Conservation (phyloP, 1,140 invertebrate species). For the Plodia interpunctella region DNA sequence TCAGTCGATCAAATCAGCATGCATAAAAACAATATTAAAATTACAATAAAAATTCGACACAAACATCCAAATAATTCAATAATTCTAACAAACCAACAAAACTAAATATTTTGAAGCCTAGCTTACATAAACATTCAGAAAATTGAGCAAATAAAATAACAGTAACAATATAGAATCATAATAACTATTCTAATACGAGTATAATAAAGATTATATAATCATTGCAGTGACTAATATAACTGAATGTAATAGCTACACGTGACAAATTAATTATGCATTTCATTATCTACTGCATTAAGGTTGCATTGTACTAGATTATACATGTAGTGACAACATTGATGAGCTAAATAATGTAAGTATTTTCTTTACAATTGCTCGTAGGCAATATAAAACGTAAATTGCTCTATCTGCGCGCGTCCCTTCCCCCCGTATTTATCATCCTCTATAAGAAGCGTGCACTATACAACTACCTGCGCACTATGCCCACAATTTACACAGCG, state of each 20-base stretch:
- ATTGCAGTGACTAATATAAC: slow-evolving; percentile 49
- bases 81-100: slow-evolving; percentile 43
- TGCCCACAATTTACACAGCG: slow-evolving; percentile 17
- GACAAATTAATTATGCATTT: slow-evolving; percentile 43
- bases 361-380: slow-evolving; percentile 48
- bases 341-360: slow-evolving; percentile 46
- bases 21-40: background rate
- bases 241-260: slow-evolving; percentile 52
- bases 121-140: slow-evolving; percentile 66
- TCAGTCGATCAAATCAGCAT: too few relatives aligned
- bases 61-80: slow-evolving; percentile 19
- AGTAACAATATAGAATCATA: slow-evolving; percentile 56
- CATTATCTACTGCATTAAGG: slow-evolving; percentile 38
- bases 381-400: slow-evolving; percentile 19
- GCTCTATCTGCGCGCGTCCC: background rate
- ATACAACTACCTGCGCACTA: slow-evolving; percentile 31
- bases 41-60: slow-evolving; percentile 8
- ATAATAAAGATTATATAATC: slow-evolving; percentile 53
- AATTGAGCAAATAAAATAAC: slow-evolving; percentile 76
- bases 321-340: slow-evolving; percentile 56
- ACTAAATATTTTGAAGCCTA: slow-evolving; percentile 47
- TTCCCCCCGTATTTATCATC: background rate
- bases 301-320: slow-evolving; percentile 65
- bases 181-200: slow-evolving; percentile 44
- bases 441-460: slow-evolving; percentile 36